Conservation (phyloP, 92 coral and sea anemone genomes). For the Palythoa caribaeorum region DNA sequence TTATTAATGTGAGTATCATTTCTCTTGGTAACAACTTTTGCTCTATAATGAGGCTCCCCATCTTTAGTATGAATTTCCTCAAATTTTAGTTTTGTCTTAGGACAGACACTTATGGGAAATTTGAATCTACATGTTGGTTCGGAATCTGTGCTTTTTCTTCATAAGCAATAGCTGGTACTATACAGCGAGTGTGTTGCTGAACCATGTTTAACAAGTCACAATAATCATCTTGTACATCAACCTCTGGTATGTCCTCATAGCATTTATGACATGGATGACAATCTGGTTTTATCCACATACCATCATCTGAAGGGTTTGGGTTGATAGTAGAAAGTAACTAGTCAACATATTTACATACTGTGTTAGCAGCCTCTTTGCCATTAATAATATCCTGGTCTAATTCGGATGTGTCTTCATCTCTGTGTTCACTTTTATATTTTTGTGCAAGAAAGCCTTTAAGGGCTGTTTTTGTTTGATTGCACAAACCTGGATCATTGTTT, state of each 20-base stretch:
- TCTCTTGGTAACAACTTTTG: slow-evolving; percentile 44
- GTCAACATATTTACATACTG: slow-evolving; percentile 54
- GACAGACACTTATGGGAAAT: slow-evolving; percentile 47
- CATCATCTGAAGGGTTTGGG: slow-evolving; percentile 57
- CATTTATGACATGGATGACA: slow-evolving; percentile 60
- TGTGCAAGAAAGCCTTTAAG: slow-evolving; percentile 59
- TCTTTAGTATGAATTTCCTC: slow-evolving; percentile 45
- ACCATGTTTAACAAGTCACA: slow-evolving; percentile 80
- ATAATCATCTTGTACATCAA: slow-evolving; percentile 26
- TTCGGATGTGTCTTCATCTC: slow-evolving; percentile 12
- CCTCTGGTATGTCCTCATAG: slow-evolving; percentile 4
- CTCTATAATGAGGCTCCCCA: slow-evolving; percentile 48
- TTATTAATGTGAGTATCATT: slow-evolving; percentile 37
- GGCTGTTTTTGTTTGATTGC: slow-evolving; percentile 60
- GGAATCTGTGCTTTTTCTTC: slow-evolving; percentile 64
- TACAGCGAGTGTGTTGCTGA: slow-evolving; percentile 85
- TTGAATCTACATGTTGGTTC: slow-evolving; percentile 48
- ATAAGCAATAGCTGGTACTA: slow-evolving; percentile 77
- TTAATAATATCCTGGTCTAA: slow-evolving; percentile 23
- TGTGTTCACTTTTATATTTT: slow-evolving; percentile 33
- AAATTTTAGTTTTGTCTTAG: slow-evolving; percentile 34
- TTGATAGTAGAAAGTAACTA: slow-evolving; percentile 42
- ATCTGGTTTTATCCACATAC: slow-evolving; percentile 53
- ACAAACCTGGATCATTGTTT: slow-evolving; percentile 66
- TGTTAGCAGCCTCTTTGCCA: slow-evolving; percentile 47